Percentiles rank a stretch among this genome's conserved stretches.
phyloP scores from a whole-genome alignment of 92 coral and sea anemone species.

The Phenganax subtilis region DNA sequence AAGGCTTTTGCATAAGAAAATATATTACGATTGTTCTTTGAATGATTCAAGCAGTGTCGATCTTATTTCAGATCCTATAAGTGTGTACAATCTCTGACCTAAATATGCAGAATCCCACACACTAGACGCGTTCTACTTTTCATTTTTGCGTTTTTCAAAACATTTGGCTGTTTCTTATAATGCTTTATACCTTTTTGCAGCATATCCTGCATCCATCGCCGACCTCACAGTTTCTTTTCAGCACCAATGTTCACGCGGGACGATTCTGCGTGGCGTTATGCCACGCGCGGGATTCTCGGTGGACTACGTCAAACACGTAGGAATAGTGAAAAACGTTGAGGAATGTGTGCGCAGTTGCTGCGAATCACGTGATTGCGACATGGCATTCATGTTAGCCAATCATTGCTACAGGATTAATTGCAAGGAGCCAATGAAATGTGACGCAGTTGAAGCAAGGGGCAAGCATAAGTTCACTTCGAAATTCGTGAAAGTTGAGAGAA shows the following conservation, averaged over 20 bases:
- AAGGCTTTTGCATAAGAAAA: no score
- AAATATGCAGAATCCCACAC: neutral
- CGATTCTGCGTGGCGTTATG: conserved; percentile 19
- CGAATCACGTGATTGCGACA: conserved; percentile 80
- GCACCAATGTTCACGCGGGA: neutral
- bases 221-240: neutral
- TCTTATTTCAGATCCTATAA: no score
- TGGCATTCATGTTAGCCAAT: conserved; percentile 88
- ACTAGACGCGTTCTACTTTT: neutral
- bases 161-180: no score
- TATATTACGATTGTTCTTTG: no score
- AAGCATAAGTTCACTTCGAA: conserved; percentile 1
- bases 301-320: conserved; percentile 54
- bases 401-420: conserved; percentile 95
- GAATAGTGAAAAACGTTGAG: conserved; percentile 64
- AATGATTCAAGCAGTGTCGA: no score
- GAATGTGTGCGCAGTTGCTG: conserved; percentile 90
- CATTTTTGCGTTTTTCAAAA: no score
- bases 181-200: conserved; percentile 1
- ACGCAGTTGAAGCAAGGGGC: conserved; percentile 47
- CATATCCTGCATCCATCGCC: neutral
- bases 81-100: neutral
- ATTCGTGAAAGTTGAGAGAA: conserved; percentile 22
- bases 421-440: conserved; percentile 78
- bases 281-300: conserved; percentile 24